Evolutionary conservation across 2,888 invertebrate species (phyloP).

Genomic region (Lasioglossum pauxillum): DNA sequence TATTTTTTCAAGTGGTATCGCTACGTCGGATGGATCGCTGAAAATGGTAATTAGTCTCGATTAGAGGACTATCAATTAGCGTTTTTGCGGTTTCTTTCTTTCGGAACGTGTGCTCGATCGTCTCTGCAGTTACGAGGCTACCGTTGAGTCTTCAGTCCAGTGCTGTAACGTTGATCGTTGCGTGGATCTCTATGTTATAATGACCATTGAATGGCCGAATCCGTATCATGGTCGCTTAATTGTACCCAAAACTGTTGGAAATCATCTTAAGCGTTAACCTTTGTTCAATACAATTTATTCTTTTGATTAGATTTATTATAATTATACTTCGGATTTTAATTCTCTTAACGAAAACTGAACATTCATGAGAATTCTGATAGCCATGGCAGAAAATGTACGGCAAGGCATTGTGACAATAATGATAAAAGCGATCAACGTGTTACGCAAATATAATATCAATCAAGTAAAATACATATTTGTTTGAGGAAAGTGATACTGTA

Average conservation of each 20-base stretch:
- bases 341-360: background rate
- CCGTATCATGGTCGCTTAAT: background rate
- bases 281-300: background rate
- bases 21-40: conserved; percentile 73
- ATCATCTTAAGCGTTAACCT: background rate
- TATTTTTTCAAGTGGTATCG: conserved; percentile 60
- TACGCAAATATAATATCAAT: background rate
- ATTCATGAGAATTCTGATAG: background rate
- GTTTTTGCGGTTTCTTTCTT: conserved; percentile 10
- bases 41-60: conserved; percentile 73
- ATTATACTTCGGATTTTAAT: too few relatives aligned
- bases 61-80: conserved; percentile 64
- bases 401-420: background rate
- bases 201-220: background rate
- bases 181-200: background rate
- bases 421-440: background rate
- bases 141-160: conserved; percentile 4
- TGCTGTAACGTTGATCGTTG: conserved; percentile 53
- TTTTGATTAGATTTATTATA: background rate
- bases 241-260: background rate
- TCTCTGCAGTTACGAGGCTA: background rate
- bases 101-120: conserved; percentile 65
- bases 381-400: background rate
- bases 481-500: background rate
- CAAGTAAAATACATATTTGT: background rate